Evolutionary conservation across 2,888 invertebrate species (phyloP).

Genomic region (Neoaliturus tenellus): DNA sequence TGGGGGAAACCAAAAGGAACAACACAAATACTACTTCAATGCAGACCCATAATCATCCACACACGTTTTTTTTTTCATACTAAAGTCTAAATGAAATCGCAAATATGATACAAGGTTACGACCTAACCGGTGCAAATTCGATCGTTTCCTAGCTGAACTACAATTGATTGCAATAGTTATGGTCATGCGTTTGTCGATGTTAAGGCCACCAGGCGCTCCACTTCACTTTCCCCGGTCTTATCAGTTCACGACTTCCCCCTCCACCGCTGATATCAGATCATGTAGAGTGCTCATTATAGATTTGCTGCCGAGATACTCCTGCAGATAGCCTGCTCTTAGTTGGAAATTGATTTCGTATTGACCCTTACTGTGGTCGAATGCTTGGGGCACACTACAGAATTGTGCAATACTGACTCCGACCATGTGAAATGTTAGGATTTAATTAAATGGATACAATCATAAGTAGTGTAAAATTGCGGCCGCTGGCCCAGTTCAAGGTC

Average conservation of each 20-base stretch:
- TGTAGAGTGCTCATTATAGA: constrained; percentile 21
- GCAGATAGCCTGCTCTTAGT: not conserved
- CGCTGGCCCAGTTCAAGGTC: too few species aligned
- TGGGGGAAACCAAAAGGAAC: too few species aligned
- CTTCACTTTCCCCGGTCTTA: constrained; percentile 13
- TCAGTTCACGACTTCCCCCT: constrained; percentile 11
- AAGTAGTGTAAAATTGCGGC: too few species aligned
- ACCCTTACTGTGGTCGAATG: not conserved
- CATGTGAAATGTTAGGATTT: too few species aligned
- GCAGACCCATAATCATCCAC: too few species aligned
- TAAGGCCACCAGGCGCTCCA: not conserved
- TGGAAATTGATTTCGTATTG: constrained; percentile 22
- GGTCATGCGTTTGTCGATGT: not conserved
- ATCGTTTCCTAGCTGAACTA: not conserved
- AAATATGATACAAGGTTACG: too few species aligned
- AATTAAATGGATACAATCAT: too few species aligned
- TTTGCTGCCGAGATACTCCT: not conserved
- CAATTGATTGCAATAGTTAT: not conserved
- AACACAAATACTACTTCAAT: too few species aligned
- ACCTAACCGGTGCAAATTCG: too few species aligned
- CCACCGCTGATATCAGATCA: not conserved
- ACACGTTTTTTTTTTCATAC: too few species aligned
- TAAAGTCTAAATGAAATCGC: too few species aligned
- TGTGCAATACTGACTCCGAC: not conserved
- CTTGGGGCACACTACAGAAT: not conserved